phyloP scores from a whole-genome alignment of 2,888 invertebrate species.

The Dasysyrphus albostriatus region DNA sequence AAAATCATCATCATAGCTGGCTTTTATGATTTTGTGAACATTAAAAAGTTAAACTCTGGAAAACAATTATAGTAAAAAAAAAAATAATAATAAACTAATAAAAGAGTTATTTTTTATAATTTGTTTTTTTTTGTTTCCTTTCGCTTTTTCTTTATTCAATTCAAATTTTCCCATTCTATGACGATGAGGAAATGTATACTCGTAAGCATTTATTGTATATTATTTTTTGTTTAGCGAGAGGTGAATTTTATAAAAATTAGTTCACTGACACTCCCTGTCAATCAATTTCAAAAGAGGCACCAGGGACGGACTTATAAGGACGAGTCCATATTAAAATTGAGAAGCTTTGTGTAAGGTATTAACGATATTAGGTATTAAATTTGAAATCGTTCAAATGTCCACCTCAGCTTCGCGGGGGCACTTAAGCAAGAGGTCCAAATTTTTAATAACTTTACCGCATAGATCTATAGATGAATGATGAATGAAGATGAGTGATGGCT shows the following conservation, averaged over 20 bases:
- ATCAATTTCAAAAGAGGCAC: not conserved
- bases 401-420: too few relatives aligned
- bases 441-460: too few relatives aligned
- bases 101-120: constrained; percentile 13
- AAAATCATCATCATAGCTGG: not conserved
- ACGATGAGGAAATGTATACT: not conserved
- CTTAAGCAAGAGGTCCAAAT: too few relatives aligned
- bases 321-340: too few relatives aligned
- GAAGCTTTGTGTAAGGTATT: too few relatives aligned
- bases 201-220: not conserved
- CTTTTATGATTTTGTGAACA: constrained; percentile 43
- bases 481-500: too few relatives aligned
- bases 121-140: constrained; percentile 24
- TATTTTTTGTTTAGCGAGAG: not conserved
- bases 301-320: not conserved
- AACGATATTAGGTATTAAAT: too few relatives aligned
- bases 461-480: too few relatives aligned
- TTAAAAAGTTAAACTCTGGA: constrained; percentile 69
- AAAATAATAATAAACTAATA: constrained; percentile 28
- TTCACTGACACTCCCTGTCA: constrained; percentile 20
- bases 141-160: constrained; percentile 23
- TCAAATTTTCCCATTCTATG: not conserved
- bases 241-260: not conserved
- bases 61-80: constrained; percentile 32
- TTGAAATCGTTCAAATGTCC: too few relatives aligned